Base-by-base conservation (phyloP, 2,888 invertebrate genomes). In the Drosophila rellima region DNA sequence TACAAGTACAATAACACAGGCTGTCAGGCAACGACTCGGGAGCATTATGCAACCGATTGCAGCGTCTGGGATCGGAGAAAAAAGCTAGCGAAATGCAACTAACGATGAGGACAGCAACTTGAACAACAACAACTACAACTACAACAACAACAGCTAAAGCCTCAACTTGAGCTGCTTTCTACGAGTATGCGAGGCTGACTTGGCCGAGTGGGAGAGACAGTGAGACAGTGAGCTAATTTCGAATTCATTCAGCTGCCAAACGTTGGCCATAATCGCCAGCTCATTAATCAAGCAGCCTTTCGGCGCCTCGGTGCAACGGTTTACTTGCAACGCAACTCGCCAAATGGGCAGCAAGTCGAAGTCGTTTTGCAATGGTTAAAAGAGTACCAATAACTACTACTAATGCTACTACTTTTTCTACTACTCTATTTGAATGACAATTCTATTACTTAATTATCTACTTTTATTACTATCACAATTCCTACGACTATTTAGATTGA, bases 231-330 rank as follows among this genome's bases (percentile, higher is more conserved):
- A 68, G 75, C 83, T 83, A 88, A 83, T 88, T 83, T 85, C 65
- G 42, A 78, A 88, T 88, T 80, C 83, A 83, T 88, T 88, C 82
- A 85, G 52, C 88, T 88, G 88, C 82, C 86, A 85, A 82, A 70
- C 63, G 63, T 48, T 70, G 62, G 55, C 75, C 76, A 75, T 55
- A 74, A 68, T 68, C 78, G 68, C 61, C 66, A 72, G 56, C 56
- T 56, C 56, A 56, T 56, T 56, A 56, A 83, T 82, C 87, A 82
- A 66, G 83, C 70, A 54, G 70, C 70, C 64, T 65, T 64, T 54
- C 60, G 50, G 54, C 66, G 54, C 51, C 75, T 62, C 26, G 7
- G 7, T 60, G 74, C 63, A 65, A 15, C 47, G 31, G 13, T 33
- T 42, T 44, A 33, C 39, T 40, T 26, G 33, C 42, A 42, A 59